These are phyloP conservation scores for Neomicropteryx cornuta DNA, from an alignment of 1,140 invertebrate genomes.

Conservation along the genomic window DNA sequence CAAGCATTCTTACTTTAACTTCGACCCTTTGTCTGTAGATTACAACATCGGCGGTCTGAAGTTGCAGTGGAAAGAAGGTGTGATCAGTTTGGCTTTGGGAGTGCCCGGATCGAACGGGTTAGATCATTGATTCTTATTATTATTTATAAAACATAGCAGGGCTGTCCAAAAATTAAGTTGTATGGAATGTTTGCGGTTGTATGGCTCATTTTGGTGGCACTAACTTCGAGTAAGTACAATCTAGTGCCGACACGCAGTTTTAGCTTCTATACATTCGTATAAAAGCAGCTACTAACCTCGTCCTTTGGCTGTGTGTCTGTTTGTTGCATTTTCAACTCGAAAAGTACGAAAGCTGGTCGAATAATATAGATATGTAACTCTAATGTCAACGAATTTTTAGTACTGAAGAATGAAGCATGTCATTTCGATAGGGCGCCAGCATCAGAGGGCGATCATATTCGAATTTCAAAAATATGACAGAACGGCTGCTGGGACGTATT, in stretches of 20 bases:
- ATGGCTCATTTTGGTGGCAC: neutral
- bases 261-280: neutral
- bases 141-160: neutral
- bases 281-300: neutral
- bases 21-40: constrained; percentile 53
- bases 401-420: no score
- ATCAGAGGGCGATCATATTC: no score
- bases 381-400: no score
- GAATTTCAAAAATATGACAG: no score
- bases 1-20: constrained; percentile 57
- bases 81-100: constrained; percentile 48
- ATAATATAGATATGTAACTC: no score
- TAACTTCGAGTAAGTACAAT: neutral
- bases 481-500: no score
- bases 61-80: constrained; percentile 57
- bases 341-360: no score
- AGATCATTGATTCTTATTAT: neutral
- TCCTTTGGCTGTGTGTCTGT: no score
- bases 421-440: no score
- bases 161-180: neutral
- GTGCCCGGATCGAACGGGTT: constrained; percentile 25
- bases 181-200: neutral
- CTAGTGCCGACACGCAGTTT: neutral
- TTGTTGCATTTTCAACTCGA: no score
- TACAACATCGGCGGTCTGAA: constrained; percentile 49